A percentile compares a stretch with the other conserved stretches of the same genome.
These are phyloP conservation scores for Epinotia nisella DNA, from an alignment of 2,888 invertebrate genomes.

Conservation along the genomic window DNA sequence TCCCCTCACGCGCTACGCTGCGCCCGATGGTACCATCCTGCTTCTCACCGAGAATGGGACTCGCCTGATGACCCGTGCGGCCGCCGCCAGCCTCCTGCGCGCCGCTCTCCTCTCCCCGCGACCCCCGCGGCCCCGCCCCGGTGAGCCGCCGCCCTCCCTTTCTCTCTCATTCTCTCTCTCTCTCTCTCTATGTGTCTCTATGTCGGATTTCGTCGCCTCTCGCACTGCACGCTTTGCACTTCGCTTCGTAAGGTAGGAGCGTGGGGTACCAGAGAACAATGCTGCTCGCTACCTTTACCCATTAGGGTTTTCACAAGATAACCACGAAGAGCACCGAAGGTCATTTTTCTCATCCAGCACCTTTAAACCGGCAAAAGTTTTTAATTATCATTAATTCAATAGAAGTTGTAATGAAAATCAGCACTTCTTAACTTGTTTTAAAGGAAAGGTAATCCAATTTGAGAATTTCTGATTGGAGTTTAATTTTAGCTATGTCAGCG, in stretches of 20 bases:
- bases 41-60: constrained; percentile 87
- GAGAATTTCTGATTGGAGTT: constrained; percentile 42
- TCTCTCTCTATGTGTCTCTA: constrained; percentile 70
- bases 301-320: constrained; percentile 26
- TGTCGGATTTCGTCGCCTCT: constrained; percentile 76
- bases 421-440: constrained; percentile 42
- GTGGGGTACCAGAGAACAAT: constrained; percentile 50
- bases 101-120: constrained; percentile 84
- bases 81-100: constrained; percentile 82
- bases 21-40: constrained; percentile 86
- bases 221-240: constrained; percentile 82
- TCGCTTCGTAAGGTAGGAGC: constrained; percentile 82
- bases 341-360: constrained; percentile 38
- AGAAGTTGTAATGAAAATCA: constrained; percentile 43
- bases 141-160: constrained; percentile 82
- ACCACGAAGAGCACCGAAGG: constrained; percentile 39
- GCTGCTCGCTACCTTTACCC: constrained; percentile 11
- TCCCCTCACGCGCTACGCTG: constrained; percentile 85
- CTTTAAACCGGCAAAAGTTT: constrained; percentile 34
- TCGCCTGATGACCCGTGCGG: constrained; percentile 83
- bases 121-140: constrained; percentile 81
- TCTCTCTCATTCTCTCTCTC: constrained; percentile 67
- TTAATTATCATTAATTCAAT: constrained; percentile 36
- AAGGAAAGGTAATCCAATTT: constrained; percentile 42
- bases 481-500: constrained; percentile 48